Percentiles rank a stretch among this genome's conserved stretches.
Evolutionary conservation across 2,888 invertebrate genomes (phyloP).

Genomic region (Chaetoderma sp.): DNA sequence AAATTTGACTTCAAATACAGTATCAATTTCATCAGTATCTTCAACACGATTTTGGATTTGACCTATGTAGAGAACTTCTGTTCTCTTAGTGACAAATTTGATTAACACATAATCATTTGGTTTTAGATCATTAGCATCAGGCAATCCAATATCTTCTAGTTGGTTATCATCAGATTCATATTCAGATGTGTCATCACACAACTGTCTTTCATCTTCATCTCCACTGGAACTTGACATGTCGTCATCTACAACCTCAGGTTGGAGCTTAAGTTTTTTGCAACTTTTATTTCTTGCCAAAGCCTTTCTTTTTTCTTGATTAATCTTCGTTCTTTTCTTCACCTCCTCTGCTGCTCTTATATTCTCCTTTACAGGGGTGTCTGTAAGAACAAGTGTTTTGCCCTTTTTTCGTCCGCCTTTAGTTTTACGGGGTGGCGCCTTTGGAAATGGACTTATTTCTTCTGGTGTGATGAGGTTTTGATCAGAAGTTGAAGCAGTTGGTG

Average conservation of each 20-base stretch:
- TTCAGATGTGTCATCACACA: neutral
- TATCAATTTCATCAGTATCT: neutral
- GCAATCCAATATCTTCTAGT: neutral
- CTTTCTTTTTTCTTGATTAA: too few relatives aligned
- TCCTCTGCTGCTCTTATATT: neutral
- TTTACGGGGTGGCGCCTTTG: conserved; percentile 7
- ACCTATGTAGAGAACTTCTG: neutral
- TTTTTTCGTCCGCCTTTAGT: conserved; percentile 8
- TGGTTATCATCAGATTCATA: neutral
- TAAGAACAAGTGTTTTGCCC: conserved; percentile 1
- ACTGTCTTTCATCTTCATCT: neutral
- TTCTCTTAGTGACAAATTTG: neutral
- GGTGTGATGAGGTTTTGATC: neutral
- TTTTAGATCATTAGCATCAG: neutral
- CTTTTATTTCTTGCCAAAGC: neutral
- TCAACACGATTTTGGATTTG: neutral
- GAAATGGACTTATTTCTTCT: conserved; percentile 10
- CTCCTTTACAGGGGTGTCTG: conserved; percentile 4
- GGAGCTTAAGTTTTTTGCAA: neutral
- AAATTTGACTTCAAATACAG: conserved; percentile 1
- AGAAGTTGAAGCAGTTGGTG: neutral
- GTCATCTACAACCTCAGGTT: neutral
- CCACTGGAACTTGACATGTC: neutral
- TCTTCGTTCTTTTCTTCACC: neutral
- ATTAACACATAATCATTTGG: neutral